phyloP scores from a whole-genome alignment of 2,113 vertebrate species.

The Mesocricetus auratus region DNA sequence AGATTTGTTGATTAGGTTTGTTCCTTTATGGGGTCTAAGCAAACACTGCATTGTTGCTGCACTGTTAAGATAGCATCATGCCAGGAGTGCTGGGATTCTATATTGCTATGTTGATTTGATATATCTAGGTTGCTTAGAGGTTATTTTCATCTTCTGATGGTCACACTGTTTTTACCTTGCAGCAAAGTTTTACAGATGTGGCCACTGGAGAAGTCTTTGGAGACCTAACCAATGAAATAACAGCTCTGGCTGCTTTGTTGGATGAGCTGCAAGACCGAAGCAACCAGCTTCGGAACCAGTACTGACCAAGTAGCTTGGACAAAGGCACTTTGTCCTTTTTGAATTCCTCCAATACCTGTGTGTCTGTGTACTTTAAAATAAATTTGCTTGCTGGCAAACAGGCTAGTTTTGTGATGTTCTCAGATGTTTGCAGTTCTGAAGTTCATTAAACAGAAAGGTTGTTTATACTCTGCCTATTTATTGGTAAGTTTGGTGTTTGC shows the following conservation, averaged over 20 bases:
- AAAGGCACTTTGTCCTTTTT: slow-evolving; percentile 25
- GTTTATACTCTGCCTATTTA: slow-evolving; percentile 45
- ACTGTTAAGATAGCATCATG: not conserved
- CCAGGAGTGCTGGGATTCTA: not conserved
- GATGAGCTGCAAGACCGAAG: slow-evolving; percentile 91
- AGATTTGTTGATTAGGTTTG: not conserved
- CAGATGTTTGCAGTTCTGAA: slow-evolving; percentile 57
- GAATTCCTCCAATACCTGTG: slow-evolving; percentile 46
- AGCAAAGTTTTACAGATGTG: slow-evolving; percentile 94
- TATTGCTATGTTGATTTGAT: not conserved
- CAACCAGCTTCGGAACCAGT: slow-evolving; percentile 88
- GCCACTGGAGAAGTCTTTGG: slow-evolving; percentile 88
- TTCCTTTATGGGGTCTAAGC: not conserved
- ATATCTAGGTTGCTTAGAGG: not conserved
- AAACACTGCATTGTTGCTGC: not conserved
- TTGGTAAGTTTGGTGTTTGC: slow-evolving; percentile 59
- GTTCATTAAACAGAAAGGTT: slow-evolving; percentile 43
- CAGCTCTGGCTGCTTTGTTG: slow-evolving; percentile 88
- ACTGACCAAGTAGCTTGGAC: slow-evolving; percentile 73
- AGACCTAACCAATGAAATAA: slow-evolving; percentile 89
- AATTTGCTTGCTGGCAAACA: slow-evolving; percentile 73
- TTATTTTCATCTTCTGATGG: slow-evolving; percentile 47
- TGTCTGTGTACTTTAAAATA: slow-evolving; percentile 79
- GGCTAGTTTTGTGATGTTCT: slow-evolving; percentile 60
- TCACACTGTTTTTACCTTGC: slow-evolving; percentile 71